Evolutionary conservation across 2,888 invertebrate genomes (phyloP), one percentile per base, ranked within the genome.

Genomic region (Amblyjoppa proteus): DNA sequence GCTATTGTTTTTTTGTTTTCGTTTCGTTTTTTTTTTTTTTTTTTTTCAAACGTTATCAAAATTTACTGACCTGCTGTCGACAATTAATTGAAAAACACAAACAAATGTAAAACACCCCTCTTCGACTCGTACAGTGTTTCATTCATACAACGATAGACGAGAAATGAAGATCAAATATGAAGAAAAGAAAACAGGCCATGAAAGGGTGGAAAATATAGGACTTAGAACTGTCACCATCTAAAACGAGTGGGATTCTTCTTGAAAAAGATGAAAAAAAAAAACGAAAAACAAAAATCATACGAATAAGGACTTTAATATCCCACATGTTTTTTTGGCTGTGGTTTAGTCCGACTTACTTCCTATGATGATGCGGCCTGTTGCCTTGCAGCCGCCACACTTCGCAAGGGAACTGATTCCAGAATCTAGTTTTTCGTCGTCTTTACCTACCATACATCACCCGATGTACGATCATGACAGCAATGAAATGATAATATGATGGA

Each of bases 391-490:
- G 90, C 91, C 91, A 92, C 93, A 93, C 92, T 93, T 93, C 89
- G 93, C 93, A 92, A 93, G 93, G 90, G 93, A 93, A 93, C 92
- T 92, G 93, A 92, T 92, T 92, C 93, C 93, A 89, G 93, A 92
- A 92, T 93, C 92, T 92, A 93, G 92, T 92, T 93, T 93, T 91
- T 92, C 93, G 91, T 92, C 92, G 92, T 93, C 91, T 93, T 93
- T 93, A 93, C 93, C 93, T 93, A 93, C 92, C 93, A 93, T 93
- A 93, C 91, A 93, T 91, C 92, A 92, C 89, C 91, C 92, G 92
- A 93, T 93, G 92, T 92, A 93, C 92, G 93, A 93, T 93, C 92
- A 93, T 92, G 93, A 93, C 88, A 92, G 92, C 89, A 93, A 93
- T 93, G 92, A 93, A 90, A 92, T 91, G 92, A 91, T 89, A 91